Evolutionary conservation across 2,797 vertebrate genomes (phyloP).

Genomic region (Semaprochilodus insignis): DNA sequence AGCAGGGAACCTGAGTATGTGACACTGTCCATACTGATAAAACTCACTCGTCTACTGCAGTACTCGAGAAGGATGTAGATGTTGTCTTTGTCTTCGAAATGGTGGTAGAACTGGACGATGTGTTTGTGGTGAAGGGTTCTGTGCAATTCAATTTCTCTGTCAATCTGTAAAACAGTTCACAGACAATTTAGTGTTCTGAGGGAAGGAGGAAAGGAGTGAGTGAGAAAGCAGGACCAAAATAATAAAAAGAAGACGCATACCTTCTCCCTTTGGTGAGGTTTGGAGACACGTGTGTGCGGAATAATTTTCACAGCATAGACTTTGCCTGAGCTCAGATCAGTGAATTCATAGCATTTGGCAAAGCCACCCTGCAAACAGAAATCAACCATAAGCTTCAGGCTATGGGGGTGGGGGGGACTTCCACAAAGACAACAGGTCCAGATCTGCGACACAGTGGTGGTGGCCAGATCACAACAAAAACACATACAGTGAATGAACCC

Average conservation of each 20-base stretch:
- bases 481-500: neutral
- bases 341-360: slow-evolving; percentile 90
- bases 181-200: neutral
- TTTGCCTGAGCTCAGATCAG: slow-evolving; percentile 86
- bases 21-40: neutral
- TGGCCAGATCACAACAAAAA: neutral
- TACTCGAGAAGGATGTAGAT: slow-evolving; percentile 90
- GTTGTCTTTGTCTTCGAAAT: slow-evolving; percentile 90
- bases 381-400: neutral
- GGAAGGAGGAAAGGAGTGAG: neutral
- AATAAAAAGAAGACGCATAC: slow-evolving; percentile 62
- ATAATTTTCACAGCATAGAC: slow-evolving; percentile 91
- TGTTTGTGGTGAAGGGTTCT: slow-evolving; percentile 85
- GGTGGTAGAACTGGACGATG: slow-evolving; percentile 87
- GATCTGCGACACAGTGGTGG: neutral
- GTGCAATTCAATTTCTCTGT: slow-evolving; percentile 89
- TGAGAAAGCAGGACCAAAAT: neutral
- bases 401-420: neutral
- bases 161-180: slow-evolving; percentile 74
- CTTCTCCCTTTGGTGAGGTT: slow-evolving; percentile 91
- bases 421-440: neutral
- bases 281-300: slow-evolving; percentile 87
- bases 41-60: slow-evolving; percentile 86
- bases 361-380: slow-evolving; percentile 82
- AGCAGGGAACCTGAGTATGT: neutral